Base-by-base conservation (phyloP, 2,113 vertebrate genomes). In the Polypterus senegalus region DNA sequence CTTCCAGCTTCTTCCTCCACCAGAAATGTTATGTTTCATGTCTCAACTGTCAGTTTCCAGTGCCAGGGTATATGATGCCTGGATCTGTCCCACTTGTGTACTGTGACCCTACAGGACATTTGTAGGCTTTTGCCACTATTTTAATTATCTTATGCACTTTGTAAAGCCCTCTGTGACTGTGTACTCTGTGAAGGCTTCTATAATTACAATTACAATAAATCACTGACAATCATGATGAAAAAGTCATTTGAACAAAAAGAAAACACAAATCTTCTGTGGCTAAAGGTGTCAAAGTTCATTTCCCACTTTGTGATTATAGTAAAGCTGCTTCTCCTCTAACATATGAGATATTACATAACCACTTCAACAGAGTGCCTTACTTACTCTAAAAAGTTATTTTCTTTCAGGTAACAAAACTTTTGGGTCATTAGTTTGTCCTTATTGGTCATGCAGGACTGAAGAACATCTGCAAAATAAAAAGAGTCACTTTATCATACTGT, bases 401-500 rank as follows among this genome's bases (percentile, higher is more conserved):
- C 84, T 70, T 76, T 81, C 64, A 98, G 80, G 65, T 97, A 89
- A 46, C 81, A 81, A 49, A 91, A 67, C 77, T 97, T 98, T 70
- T 81, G 86, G 58, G 74, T 65, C 72, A 86, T 76, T 69, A 88
- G 87, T 60, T 80, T 79, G 73, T 93, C 89, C 43, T 65, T 61
- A 62, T 73, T 64, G 69, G 78, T 67, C 63, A 85, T 11, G 73
- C 81, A 80, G 46, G 62, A 68, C 58, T 86, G 68, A 55, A 98
- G 81, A 8, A 48, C 65, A 73, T 83, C 95, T 98, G 71, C 51
- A 73, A 10, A 47, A n/a, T 9, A 62, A 57, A 62, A 57, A 3
- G 44, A 63, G 9, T 57, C 8, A 11, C 53, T 54, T 54, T 4
- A 11, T 11, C 9, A 54, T 9, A 54, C 9, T 11, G 11, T 10